Conservation (phyloP, 2,113 vertebrate species). For the Gnathonemus longibarbis region DNA sequence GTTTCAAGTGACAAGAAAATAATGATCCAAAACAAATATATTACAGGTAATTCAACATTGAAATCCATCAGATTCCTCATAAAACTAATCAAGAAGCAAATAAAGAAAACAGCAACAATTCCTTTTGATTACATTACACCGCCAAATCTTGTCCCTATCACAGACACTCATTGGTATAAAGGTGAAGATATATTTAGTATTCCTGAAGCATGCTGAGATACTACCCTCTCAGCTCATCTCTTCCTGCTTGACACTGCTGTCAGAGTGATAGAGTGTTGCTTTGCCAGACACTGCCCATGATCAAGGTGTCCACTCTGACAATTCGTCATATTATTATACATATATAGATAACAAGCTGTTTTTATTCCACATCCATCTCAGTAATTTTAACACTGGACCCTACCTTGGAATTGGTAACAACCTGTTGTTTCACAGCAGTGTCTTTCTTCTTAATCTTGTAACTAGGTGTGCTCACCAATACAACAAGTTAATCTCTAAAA, state of each 20-base stretch:
- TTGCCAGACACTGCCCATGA: constrained; percentile 35
- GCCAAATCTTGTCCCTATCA: neutral
- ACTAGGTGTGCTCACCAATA: neutral
- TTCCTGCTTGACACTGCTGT: constrained; percentile 25
- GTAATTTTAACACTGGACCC: constrained; percentile 18
- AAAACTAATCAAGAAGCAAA: neutral
- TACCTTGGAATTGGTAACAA: constrained; percentile 15
- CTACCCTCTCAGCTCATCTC: constrained; percentile 7
- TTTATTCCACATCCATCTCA: constrained; percentile 22
- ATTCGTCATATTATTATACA: constrained; percentile 39
- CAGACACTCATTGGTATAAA: neutral
- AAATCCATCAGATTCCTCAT: neutral
- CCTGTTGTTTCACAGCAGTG: neutral
- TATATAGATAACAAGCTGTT: constrained; percentile 35
- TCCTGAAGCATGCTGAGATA: neutral
- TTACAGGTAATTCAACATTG: neutral
- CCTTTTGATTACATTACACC: neutral
- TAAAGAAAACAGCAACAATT: neutral
- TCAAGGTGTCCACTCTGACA: constrained; percentile 31
- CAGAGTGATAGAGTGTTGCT: constrained; percentile 39
- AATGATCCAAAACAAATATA: neutral
- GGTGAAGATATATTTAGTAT: neutral
- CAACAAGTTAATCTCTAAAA: neutral
- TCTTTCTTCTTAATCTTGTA: neutral
- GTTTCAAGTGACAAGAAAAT: neutral